These are phyloP conservation scores for Laothoe populi DNA, from an alignment of 2,888 invertebrate genomes.

Conservation along the genomic window DNA sequence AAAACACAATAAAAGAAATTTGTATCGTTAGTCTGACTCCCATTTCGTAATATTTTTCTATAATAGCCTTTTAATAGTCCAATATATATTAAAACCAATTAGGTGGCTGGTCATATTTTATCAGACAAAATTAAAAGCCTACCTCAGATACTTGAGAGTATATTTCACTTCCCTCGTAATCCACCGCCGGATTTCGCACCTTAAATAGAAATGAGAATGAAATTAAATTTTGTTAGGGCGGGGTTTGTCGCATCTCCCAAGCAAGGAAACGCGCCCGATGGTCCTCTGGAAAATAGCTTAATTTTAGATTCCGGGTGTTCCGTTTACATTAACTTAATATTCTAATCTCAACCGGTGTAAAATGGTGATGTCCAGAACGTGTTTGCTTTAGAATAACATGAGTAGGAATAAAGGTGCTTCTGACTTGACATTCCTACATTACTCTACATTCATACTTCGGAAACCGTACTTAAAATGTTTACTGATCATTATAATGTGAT, in stretches of 20 bases:
- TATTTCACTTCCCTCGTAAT: constrained; percentile 44
- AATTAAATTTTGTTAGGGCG: constrained; percentile 43
- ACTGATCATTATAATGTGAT: no score
- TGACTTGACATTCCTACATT: no score
- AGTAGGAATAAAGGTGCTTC: neutral
- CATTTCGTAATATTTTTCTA: no score
- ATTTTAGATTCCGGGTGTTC: constrained; percentile 48
- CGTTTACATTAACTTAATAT: constrained; percentile 55
- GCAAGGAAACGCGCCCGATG: constrained; percentile 29
- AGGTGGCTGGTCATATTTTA: constrained; percentile 28
- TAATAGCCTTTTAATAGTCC: no score
- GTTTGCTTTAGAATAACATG: constrained; percentile 17
- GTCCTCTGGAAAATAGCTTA: constrained; percentile 45
- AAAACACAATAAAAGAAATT: no score
- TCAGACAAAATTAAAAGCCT: constrained; percentile 28
- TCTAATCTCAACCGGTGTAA: constrained; percentile 49
- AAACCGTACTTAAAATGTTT: no score
- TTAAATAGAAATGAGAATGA: constrained; percentile 49
- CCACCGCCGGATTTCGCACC: constrained; percentile 43
- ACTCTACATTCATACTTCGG: no score
- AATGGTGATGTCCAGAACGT: constrained; percentile 38
- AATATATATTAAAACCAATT: neutral
- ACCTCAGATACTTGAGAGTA: constrained; percentile 30
- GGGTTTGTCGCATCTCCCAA: constrained; percentile 36
- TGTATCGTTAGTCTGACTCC: no score